phyloP scores from a whole-genome alignment of 1,140 invertebrate species.

The Anadara kagoshimensis region DNA sequence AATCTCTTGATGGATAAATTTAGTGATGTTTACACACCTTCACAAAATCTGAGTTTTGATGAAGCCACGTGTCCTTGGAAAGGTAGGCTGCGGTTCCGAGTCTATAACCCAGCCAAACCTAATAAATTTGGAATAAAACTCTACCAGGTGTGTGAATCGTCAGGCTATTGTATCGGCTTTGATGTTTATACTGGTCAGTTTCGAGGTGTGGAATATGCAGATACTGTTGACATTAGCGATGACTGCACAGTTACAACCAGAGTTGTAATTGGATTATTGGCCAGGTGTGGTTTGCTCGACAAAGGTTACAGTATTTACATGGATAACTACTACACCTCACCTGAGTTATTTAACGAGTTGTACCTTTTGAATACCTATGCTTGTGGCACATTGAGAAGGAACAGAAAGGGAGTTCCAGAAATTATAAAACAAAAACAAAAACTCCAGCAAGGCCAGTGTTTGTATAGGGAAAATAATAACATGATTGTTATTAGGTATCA shows the following conservation, averaged over 20 bases:
- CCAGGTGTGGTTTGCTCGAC: conserved; percentile 24
- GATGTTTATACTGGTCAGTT: neutral
- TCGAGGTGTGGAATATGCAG: conserved; percentile 6
- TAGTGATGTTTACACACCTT: conserved; percentile 31
- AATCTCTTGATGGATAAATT: conserved; percentile 13
- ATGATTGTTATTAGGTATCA: conserved; percentile 18
- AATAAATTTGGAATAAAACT: conserved; percentile 37
- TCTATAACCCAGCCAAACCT: conserved; percentile 42
- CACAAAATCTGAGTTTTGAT: conserved; percentile 39
- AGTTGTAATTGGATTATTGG: conserved; percentile 18
- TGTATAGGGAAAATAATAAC: conserved; percentile 11
- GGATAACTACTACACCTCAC: conserved; percentile 35
- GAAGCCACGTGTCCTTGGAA: conserved; percentile 43
- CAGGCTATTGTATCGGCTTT: conserved; percentile 1
- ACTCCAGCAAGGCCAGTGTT: conserved; percentile 3
- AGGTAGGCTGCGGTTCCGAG: conserved; percentile 27
- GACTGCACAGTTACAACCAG: conserved; percentile 24
- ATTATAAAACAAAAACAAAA: conserved; percentile 1
- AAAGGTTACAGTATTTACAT: conserved; percentile 30
- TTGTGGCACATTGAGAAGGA: conserved; percentile 38
- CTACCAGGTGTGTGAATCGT: too few relatives aligned
- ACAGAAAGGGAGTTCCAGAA: conserved; percentile 25
- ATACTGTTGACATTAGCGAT: conserved; percentile 16
- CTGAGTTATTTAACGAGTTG: conserved; percentile 17
- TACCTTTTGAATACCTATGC: conserved; percentile 20